Base-by-base conservation (phyloP, 2,888 invertebrate genomes). In the Eristalis intricaria region DNA sequence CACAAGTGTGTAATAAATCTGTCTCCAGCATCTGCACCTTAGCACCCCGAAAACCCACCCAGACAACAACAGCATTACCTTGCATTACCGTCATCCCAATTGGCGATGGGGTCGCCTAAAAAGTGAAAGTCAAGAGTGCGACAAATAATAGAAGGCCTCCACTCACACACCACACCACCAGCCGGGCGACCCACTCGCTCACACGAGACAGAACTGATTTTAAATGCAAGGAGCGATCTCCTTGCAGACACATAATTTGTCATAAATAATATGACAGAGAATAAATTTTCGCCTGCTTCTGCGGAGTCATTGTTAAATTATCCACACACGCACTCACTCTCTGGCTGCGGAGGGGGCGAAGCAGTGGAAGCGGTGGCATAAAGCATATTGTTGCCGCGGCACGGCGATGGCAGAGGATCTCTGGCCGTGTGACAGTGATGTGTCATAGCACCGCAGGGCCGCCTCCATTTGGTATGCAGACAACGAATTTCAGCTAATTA, bases 231-330 rank as follows among this genome's bases (percentile, higher is more conserved):
- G 65, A 81, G 38, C 64, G 82, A 69, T 77, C 64, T 35, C 43
- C 64, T 82, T 73, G 64, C 81, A 77, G 77, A 82, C 82, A 85
- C 85, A 86, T 82, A 82, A 77, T 86, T 83, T 83, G 78, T 83
- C 82, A 86, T 83, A 86, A 86, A 86, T 86, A 86, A 74, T 83
- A 75, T 66, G 82, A 83, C 78, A 83, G 82, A 3, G 69, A 77
- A 86, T 86, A 86, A 82, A 86, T 83, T 86, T 65, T 86, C 82
- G 74, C 77, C 83, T 56, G 75, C 64, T 79, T 81, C 68, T 50
- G 77, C 56, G 64, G 65, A 86, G 70, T 77, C 83, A 83, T 78
- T 86, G 82, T 78, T 86, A 83, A 86, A 78, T 83, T 83, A 83
- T 86, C 82, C 74, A 58, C 58, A 22, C 38, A 60, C 43, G 4